Evolutionary conservation across 2,888 invertebrate genomes (phyloP), one percentile per base, ranked within the genome.

Genomic region (Craniophora ligustri): DNA sequence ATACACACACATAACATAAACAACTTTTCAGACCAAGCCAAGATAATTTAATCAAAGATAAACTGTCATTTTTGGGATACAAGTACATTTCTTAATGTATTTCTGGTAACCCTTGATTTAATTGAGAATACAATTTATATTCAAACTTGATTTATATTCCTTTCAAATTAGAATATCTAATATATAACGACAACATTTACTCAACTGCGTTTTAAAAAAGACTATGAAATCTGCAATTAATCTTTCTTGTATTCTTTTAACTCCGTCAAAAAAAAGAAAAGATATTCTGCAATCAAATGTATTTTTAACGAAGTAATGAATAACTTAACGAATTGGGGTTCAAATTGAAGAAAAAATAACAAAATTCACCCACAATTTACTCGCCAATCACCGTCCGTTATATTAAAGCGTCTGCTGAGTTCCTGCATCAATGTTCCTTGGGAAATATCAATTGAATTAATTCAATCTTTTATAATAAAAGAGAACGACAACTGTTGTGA

Each of bases 401-500:
- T 66, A 60, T 46, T 59, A 60, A 19, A 14, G 32, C 14, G 28
- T 48, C 35, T 23, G 45, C 30, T 14, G 34, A 67, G 47, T 45
- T 34, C 36, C 62, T 56, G 47, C 59, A 64, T 49, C 59, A 41
- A 14, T 42, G 63, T 53, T 57, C 45, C 35, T 31, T 34, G 31
- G 23, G 44, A 69, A 67, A 67, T 59, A 59, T 49, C 55, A 65
- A 64, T 55, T 41, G 51, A 64, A 67, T 69, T 69, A 64, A 65
- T 69, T 69, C 55, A 67, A 67, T 67, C 44, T 64, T 54, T 60
- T 69, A 45, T 56, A 50, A 56, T 60, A 56, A 67, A 67, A 70
- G 49, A 39, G 36, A 50, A 70, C 34, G 39, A 54, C 36, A 53
- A 59, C 45, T 50, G 31, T 53, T 42, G 23, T 32, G 34, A 23